Base-by-base conservation (phyloP, 2,113 vertebrate species). In the Trematomus loennbergii region DNA sequence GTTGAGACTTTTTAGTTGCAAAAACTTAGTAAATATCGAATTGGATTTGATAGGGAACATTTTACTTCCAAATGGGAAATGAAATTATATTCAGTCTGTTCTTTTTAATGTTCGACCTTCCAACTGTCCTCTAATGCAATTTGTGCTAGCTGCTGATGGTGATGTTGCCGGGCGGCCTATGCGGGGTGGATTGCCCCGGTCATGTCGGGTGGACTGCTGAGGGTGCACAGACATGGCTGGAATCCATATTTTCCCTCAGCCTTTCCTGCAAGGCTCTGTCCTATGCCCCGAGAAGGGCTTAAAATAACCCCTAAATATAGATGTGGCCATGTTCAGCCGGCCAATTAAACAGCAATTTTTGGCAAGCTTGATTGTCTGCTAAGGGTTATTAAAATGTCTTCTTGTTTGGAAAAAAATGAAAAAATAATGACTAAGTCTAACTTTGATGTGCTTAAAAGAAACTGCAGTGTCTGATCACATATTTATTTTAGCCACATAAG, bases 241-340 rank as follows among this genome's bases (percentile, higher is more conserved):
- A 76, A 88, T 91, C 74, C 81, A 85, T 84, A 75, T 72, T 82
- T 73, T 12, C 29, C 48, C 72, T 66, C 66, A 68, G 57, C 46
- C 55, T 60, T 72, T 85, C 75, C 85, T 81, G 81, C 43, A 72
- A 79, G 81, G 79, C 72, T 62, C 74, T 78, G 75, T 87, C 83
- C 78, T 90, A 9, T 79, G 48, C 68, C 66, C 72, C 40, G 5
- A 40, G 36, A 29, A 25, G 61, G 71, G 79, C 91, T 92, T 91
- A 87, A 93, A 93, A 93, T 94, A 93, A 75, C 87, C 78, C 70
- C 80, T 85, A 89, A 81, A 91, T 92, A 90, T 93, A 93, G 83
- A 52, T 4, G 12, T 5, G 59, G 80, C 68, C 81, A 79, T 83
- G 49, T 89, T 83, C 68, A 75, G 79, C 57, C 50, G 53, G 75